phyloP scores from a whole-genome alignment of 2,797 vertebrate genomes.

The Hippocampus kuda region DNA sequence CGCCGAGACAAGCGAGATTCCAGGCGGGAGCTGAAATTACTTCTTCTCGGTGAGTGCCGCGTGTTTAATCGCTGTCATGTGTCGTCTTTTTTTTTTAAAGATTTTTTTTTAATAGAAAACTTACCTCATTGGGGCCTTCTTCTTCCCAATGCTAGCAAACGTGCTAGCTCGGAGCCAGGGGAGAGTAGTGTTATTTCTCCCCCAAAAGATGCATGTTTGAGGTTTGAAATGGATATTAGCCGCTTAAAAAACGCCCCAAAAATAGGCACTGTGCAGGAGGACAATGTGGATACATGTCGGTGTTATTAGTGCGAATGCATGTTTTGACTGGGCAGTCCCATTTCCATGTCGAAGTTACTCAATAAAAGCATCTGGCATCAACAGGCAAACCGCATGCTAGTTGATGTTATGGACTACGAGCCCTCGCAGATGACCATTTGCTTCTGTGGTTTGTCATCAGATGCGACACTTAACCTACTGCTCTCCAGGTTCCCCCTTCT shows the following conservation, averaged over 20 bases:
- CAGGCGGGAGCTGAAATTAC: slow-evolving; percentile 83
- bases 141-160: slow-evolving; percentile 45
- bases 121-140: slow-evolving; percentile 50
- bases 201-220: background rate
- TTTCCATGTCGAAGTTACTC: slow-evolving; percentile 25
- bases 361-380: slow-evolving; percentile 25
- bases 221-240: background rate
- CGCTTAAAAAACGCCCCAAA: background rate
- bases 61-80: background rate
- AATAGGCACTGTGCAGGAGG: background rate
- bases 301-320: slow-evolving; percentile 5
- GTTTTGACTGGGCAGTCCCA: slow-evolving; percentile 15
- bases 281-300: background rate
- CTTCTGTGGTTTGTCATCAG: slow-evolving; percentile 1
- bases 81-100: slow-evolving; percentile 1
- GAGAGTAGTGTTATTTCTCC: background rate
- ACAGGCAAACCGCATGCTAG: slow-evolving; percentile 40
- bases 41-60: slow-evolving; percentile 75
- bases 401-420: slow-evolving; percentile 13
- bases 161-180: slow-evolving; percentile 42
- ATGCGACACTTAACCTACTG: too few species aligned
- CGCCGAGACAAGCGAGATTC: slow-evolving; percentile 90
- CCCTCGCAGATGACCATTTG: slow-evolving; percentile 10
- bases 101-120: slow-evolving; percentile 14
- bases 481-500: background rate